Percentiles rank a stretch among this genome's conserved stretches.
These are phyloP conservation scores for Erannis defoliaria DNA, from an alignment of 2,888 invertebrate species.

Conservation along the genomic window DNA sequence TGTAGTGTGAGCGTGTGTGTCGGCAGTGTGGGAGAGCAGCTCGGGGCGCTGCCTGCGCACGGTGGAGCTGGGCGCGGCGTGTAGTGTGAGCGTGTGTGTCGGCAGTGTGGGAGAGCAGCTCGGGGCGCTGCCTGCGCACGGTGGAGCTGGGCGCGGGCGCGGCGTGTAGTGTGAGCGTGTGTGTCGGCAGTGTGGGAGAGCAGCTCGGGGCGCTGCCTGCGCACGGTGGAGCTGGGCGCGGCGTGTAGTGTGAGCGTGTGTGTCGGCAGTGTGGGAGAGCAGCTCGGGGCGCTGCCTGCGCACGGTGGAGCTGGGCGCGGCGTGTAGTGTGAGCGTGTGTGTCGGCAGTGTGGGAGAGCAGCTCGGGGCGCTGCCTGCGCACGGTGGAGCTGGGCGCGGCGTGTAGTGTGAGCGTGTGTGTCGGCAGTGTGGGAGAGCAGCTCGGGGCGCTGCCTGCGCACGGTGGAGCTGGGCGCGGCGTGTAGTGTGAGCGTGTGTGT, in stretches of 20 bases:
- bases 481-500: background rate
- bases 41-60: constrained; percentile 97
- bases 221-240: constrained; percentile 89
- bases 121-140: constrained; percentile 88
- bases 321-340: background rate
- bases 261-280: too few species aligned
- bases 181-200: constrained; percentile 94
- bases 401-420: constrained; percentile 94
- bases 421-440: too few species aligned
- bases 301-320: constrained; percentile 89
- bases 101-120: too few species aligned
- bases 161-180: background rate
- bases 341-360: constrained; percentile 94
- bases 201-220: constrained; percentile 95
- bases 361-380: constrained; percentile 96
- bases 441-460: constrained; percentile 86
- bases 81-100: constrained; percentile 92
- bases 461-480: constrained; percentile 89
- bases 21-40: constrained; percentile 95
- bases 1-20: background rate
- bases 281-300: constrained; percentile 87
- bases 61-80: constrained; percentile 84
- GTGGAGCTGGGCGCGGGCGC: constrained; percentile 90
- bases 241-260: constrained; percentile 94
- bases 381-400: constrained; percentile 89